phyloP scores from a whole-genome alignment of 92 coral and sea anemone species.

The Scolanthus callimorphus region DNA sequence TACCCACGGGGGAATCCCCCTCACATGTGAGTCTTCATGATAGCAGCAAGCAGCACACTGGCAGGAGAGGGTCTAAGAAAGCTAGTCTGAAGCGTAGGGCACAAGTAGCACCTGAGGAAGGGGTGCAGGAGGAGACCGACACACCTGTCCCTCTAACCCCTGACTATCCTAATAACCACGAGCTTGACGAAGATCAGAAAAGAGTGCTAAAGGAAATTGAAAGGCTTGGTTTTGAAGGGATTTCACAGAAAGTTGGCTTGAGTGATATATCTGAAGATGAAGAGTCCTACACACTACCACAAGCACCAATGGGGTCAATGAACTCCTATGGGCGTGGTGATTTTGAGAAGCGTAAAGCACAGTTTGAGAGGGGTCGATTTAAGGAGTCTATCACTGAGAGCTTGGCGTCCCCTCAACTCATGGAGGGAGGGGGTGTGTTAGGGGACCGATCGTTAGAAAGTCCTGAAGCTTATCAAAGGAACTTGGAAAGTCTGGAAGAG shows the following conservation, averaged over 20 bases:
- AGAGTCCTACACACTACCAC: slow-evolving; percentile 42
- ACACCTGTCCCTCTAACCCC: slow-evolving; percentile 6
- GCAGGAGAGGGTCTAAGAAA: slow-evolving; percentile 30
- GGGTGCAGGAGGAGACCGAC: slow-evolving; percentile 7
- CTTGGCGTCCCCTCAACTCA: not conserved
- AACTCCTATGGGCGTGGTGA: slow-evolving; percentile 55
- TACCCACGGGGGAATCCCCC: not conserved
- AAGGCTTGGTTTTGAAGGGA: slow-evolving; percentile 70
- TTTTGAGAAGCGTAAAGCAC: slow-evolving; percentile 35
- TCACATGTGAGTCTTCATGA: not conserved
- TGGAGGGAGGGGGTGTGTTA: slow-evolving; percentile 6
- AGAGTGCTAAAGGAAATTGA: slow-evolving; percentile 54
- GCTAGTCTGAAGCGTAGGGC: slow-evolving; percentile 38
- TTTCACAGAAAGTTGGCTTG: slow-evolving; percentile 66
- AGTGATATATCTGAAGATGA: slow-evolving; percentile 75
- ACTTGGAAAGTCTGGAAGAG: not conserved
- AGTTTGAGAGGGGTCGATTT: slow-evolving; percentile 74
- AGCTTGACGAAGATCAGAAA: slow-evolving; percentile 34
- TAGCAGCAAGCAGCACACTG: too few species aligned
- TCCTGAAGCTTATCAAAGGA: not conserved
- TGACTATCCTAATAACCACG: not conserved
- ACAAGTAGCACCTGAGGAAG: slow-evolving; percentile 51
- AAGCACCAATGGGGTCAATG: slow-evolving; percentile 36
- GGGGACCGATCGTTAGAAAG: too few species aligned
- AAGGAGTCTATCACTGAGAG: slow-evolving; percentile 55